Evolutionary conservation across 2,797 vertebrate genomes (phyloP), one percentile per base, ranked within the genome.

Genomic region (Ibycter americanus): DNA sequence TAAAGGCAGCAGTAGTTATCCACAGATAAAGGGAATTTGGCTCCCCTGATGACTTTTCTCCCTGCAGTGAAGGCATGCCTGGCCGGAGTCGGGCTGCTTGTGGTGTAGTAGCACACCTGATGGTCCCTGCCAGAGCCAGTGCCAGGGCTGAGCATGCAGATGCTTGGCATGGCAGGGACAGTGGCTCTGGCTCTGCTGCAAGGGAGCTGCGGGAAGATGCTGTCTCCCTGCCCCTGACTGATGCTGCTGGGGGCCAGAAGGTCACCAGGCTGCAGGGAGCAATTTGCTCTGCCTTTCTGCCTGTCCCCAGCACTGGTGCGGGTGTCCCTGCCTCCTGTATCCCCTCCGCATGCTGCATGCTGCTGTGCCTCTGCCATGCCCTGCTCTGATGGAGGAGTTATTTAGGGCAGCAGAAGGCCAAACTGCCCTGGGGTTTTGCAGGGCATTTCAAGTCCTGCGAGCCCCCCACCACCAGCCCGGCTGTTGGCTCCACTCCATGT

Each of bases 1-100:
- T 97, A 96, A 96, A 97, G 87, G 90, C 91, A 95, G 94, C 83
- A 56, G 89, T 89, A 96, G 96, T 94, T 97, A 97, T 87, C 83
- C 76, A 72, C 79, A 94, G 94, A 96, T 96, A 96, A 95, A 97
- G 95, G 63, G 58, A 97, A 84, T 87, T 94, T 0, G 15, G 71
- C 68, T 96, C 94, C 95, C 91, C 80, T 70, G 92, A 89, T 5
- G 58, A 91, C 74, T 95, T 83, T 95, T 83, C 83, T 91, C 85
- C 83, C 52, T 2, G 25, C 1, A 11, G 52, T 5, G 19, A 74
- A 62, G 51, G 49, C 87, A 91, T 51, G 77, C 70, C 87, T 49
- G 84, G 74, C 67, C 1, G 0, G 67, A 91, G 92, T 49, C 12
- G 0, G 71, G 91, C 17, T 54, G 66, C 36, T 67, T 1, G 0